phyloP scores from a whole-genome alignment of 1,140 invertebrate genomes.

The Papilio polytes region DNA sequence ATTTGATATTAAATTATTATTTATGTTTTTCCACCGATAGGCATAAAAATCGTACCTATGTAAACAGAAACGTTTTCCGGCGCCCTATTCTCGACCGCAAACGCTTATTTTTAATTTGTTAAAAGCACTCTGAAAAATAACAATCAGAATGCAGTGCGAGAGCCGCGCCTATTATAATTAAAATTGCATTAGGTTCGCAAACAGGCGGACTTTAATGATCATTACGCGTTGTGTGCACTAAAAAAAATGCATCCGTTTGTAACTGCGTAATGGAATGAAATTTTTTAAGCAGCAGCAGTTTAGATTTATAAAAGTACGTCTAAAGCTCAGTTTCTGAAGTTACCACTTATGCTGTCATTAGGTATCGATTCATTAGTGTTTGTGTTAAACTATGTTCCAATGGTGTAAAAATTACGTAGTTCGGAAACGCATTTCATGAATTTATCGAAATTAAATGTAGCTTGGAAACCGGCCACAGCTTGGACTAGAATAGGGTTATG shows the following conservation, averaged over 20 bases:
- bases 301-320: too few species aligned
- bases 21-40: neutral
- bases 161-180: conserved; percentile 79
- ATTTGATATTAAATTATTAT: conserved; percentile 19
- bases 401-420: too few species aligned
- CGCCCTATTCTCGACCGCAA: conserved; percentile 33
- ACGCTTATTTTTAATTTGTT: conserved; percentile 73
- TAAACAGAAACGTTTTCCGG: neutral
- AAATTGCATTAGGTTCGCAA: conserved; percentile 79
- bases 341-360: too few species aligned
- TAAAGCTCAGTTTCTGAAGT: too few species aligned
- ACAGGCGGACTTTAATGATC: conserved; percentile 60
- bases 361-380: too few species aligned
- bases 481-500: too few species aligned
- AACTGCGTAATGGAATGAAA: conserved; percentile 25
- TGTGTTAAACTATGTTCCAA: too few species aligned
- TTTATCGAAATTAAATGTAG: too few species aligned
- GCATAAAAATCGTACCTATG: neutral
- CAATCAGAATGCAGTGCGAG: conserved; percentile 68
- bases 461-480: too few species aligned
- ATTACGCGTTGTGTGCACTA: conserved; percentile 65
- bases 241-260: conserved; percentile 56
- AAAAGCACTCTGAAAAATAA: conserved; percentile 75
- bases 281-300: too few species aligned
- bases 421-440: too few species aligned